Conservation (phyloP, 1,140 invertebrate genomes). For the Solenopsis invicta region DNA sequence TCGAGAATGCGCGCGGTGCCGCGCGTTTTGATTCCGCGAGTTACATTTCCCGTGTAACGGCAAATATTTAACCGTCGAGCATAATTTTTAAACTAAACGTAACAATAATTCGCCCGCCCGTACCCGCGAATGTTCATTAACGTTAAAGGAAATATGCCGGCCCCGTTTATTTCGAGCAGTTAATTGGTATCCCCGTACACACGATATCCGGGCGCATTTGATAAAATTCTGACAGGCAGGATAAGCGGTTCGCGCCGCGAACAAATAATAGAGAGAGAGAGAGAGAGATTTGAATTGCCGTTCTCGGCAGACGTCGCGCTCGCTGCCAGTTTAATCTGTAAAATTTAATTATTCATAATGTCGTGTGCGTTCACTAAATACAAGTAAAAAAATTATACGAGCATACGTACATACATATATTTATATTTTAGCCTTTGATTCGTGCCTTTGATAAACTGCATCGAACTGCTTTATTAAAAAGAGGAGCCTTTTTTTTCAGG, state of each 20-base stretch:
- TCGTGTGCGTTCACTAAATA: constrained; percentile 19
- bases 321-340: constrained; percentile 48
- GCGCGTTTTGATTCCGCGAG: constrained; percentile 44
- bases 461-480: background rate
- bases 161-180: constrained; percentile 14
- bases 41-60: constrained; percentile 10
- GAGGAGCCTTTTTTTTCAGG: background rate
- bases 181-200: constrained; percentile 30
- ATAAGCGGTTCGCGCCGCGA: constrained; percentile 7
- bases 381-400: constrained; percentile 36
- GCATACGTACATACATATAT: background rate
- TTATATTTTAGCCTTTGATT: constrained; percentile 4
- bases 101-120: constrained; percentile 41
- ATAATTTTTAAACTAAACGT: constrained; percentile 53
- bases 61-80: constrained; percentile 44
- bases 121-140: constrained; percentile 40
- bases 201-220: constrained; percentile 17
- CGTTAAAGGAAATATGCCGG: constrained; percentile 19
- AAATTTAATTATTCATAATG: constrained; percentile 59
- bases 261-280: constrained; percentile 9
- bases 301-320: background rate
- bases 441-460: constrained; percentile 30
- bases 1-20: constrained; percentile 15
- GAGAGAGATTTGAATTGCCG: constrained; percentile 1
- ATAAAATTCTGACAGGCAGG: constrained; percentile 47